A percentile compares a stretch with the other conserved stretches of the same genome.
phyloP scores from a whole-genome alignment of 2,797 vertebrate genomes.

The Acropternis orthonyx region DNA sequence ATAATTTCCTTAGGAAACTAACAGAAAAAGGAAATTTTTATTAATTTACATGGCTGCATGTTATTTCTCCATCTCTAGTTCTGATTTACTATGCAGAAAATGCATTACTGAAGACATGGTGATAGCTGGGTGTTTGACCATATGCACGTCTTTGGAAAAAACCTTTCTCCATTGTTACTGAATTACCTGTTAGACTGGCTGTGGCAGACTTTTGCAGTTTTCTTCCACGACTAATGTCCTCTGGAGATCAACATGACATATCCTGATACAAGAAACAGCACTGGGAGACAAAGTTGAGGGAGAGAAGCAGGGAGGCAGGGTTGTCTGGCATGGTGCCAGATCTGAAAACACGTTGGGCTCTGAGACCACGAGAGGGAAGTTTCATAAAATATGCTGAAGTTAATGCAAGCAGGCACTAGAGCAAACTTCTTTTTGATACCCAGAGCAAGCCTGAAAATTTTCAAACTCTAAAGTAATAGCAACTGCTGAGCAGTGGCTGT shows the following conservation, averaged over 20 bases:
- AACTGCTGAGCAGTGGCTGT: neutral
- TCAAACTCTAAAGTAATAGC: neutral
- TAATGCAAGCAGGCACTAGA: neutral
- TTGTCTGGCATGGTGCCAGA: neutral
- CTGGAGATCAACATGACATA: neutral
- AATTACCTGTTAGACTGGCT: neutral
- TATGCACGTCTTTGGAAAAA: neutral
- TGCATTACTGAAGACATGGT: neutral
- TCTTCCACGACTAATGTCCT: neutral
- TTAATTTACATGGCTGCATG: neutral
- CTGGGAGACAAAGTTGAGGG: neutral
- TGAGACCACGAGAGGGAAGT: neutral
- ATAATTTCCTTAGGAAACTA: neutral
- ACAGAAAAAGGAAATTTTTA: neutral
- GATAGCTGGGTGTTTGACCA: neutral
- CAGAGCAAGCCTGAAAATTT: neutral
- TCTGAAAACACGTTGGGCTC: neutral
- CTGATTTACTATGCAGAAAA: neutral
- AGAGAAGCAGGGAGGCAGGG: neutral
- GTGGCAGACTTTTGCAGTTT: neutral
- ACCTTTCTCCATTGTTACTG: rapidly evolving
- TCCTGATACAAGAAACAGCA: neutral
- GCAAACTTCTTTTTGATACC: neutral
- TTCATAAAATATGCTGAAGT: neutral
- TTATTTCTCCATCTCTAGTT: neutral